Conservation (phyloP, 2,888 invertebrate species). For the Cataglyphis livida region DNA sequence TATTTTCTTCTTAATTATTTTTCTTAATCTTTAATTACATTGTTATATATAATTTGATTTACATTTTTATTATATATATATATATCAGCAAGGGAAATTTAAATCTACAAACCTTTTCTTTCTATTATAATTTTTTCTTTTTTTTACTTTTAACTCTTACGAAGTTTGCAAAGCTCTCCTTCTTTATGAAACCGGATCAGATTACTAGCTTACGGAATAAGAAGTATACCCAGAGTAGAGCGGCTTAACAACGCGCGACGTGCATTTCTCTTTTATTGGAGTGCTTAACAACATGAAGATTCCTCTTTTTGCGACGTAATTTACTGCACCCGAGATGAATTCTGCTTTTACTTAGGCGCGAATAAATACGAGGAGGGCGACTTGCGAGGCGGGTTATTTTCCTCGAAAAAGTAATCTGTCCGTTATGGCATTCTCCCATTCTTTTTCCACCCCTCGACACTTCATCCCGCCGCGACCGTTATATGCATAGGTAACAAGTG, state of each 20-base stretch:
- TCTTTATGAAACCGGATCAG: slow-evolving; percentile 29
- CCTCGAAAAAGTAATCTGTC: slow-evolving; percentile 49
- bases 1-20: background rate
- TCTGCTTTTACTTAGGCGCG: slow-evolving; percentile 43
- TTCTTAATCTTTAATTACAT: background rate
- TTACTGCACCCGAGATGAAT: slow-evolving; percentile 44
- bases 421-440: slow-evolving; percentile 52
- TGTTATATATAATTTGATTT: background rate
- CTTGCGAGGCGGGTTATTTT: slow-evolving; percentile 29
- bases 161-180: background rate
- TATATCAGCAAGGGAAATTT: background rate
- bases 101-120: background rate
- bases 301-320: slow-evolving; percentile 24
- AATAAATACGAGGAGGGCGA: slow-evolving; percentile 36
- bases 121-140: background rate
- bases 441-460: slow-evolving; percentile 52
- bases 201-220: slow-evolving; percentile 27
- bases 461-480: slow-evolving; percentile 50
- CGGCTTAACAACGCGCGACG: slow-evolving; percentile 24
- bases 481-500: slow-evolving; percentile 80
- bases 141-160: background rate
- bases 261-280: slow-evolving; percentile 24
- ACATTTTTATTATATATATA: background rate
- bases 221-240: slow-evolving; percentile 10
- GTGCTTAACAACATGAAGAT: slow-evolving; percentile 2